Conservation (phyloP, 2,113 vertebrate species). For the Ophthalmolycus amberensis region DNA sequence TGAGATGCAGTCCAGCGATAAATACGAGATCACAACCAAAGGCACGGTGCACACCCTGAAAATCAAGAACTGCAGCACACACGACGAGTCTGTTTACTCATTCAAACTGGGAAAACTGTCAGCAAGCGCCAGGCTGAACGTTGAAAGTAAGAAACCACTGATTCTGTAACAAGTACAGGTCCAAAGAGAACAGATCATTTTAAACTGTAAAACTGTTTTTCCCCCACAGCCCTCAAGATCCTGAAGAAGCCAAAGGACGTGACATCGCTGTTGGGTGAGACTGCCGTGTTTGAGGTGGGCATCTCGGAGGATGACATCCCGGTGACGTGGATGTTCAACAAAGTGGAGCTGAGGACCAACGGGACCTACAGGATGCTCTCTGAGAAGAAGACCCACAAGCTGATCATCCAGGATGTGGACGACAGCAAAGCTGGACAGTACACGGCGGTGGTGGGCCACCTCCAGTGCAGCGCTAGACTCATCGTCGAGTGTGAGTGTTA, state of each 20-base stretch:
- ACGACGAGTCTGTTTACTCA: slow-evolving; percentile 94
- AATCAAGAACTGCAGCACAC: slow-evolving; percentile 88
- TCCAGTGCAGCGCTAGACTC: slow-evolving; percentile 91
- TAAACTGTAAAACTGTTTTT: background rate
- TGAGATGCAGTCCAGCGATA: slow-evolving; percentile 88
- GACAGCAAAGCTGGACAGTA: slow-evolving; percentile 90
- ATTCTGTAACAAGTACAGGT: background rate
- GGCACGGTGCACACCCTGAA: slow-evolving; percentile 88
- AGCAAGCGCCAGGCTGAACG: slow-evolving; percentile 94
- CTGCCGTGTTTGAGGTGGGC: slow-evolving; percentile 91
- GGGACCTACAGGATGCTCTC: slow-evolving; percentile 88
- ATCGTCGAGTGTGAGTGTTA: slow-evolving; percentile 90
- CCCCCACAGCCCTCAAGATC: slow-evolving; percentile 91
- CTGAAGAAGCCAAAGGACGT: slow-evolving; percentile 97
- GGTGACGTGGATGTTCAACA: slow-evolving; percentile 93
- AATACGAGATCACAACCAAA: slow-evolving; percentile 88
- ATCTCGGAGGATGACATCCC: slow-evolving; percentile 95
- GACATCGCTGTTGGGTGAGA: slow-evolving; percentile 90
- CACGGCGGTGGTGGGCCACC: slow-evolving; percentile 88
- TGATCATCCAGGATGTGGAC: slow-evolving; percentile 89
- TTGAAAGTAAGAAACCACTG: slow-evolving; percentile 89
- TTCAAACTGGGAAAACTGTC: slow-evolving; percentile 96
- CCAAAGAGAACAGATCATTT: background rate
- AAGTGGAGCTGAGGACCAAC: slow-evolving; percentile 86
- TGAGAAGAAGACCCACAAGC: slow-evolving; percentile 94